Base-by-base conservation (phyloP, 2,797 vertebrate genomes). In the Sylvia borin region DNA sequence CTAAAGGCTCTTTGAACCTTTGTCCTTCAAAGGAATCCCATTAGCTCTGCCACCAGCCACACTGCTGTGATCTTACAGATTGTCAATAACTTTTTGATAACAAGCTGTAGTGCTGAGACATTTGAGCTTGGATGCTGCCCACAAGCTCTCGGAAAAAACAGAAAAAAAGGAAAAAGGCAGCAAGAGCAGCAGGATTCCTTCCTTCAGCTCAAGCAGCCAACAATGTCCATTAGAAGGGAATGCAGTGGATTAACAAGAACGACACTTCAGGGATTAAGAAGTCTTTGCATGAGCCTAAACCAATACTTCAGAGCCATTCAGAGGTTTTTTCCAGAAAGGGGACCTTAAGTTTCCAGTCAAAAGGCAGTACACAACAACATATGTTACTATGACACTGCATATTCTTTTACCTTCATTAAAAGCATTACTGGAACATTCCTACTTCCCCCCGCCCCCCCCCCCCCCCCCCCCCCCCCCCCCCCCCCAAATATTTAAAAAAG, bases 1-100 rank as follows among this genome's bases (percentile, higher is more conserved):
- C 74, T 84, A 62, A n/a, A 83, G 72, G n/a, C 9, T 62, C 57
- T 92, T 91, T 90, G 72, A 96, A 88, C 43, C 51, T 81, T 79
- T 92, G 51, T 62, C 68, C 89, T 74, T 80, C 81, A 85, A 89
- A 92, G 36, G 60, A 72, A 91, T 77, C 53, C 84, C n/a, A 54
- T 93, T 65, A 95, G 26, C 51, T 89, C 77, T 93, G 75, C 45
- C 81, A 77, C 78, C 78, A 83, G 57, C n/a, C 65, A 51, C 70
- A 65, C 31, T 55, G 47, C 87, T 93, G 58, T 70, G 75, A 90
- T 93, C 87, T 83, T 88, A 61, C 75, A 55, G 87, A 66, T 71
- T 91, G 91, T 85, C 93, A 92, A 91, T 91, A 96, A n/a, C 79
- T 78, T 85, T 94, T 62, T 83, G 75, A 72, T 88, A 93, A 72